These are phyloP conservation scores for Pogonocherus hispidulus DNA, from an alignment of 2,888 invertebrate species.

Conservation along the genomic window DNA sequence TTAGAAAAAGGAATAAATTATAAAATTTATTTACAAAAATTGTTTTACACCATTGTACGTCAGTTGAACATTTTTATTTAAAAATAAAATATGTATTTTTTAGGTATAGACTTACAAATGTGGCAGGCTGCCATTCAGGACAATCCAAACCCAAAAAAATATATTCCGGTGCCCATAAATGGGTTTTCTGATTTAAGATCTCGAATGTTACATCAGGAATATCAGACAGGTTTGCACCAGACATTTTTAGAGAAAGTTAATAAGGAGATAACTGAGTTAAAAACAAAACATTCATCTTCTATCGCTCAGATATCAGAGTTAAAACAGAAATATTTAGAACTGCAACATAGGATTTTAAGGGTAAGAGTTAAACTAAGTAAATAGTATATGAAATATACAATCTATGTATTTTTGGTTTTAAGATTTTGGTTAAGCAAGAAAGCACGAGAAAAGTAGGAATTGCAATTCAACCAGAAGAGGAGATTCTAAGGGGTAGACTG, in stretches of 20 bases:
- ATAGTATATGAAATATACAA: no score
- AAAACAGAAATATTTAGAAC: constrained; percentile 83
- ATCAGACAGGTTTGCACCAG: constrained; percentile 86
- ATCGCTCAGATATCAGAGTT: constrained; percentile 86
- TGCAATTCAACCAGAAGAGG: constrained; percentile 91
- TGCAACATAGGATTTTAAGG: constrained; percentile 87
- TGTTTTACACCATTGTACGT: no score
- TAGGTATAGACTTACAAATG: constrained; percentile 90
- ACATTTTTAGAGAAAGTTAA: constrained; percentile 85
- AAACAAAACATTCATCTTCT: constrained; percentile 85
- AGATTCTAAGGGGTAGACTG: constrained; percentile 86
- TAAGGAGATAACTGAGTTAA: constrained; percentile 82
- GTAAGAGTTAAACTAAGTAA: no score
- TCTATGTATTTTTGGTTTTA: constrained; percentile 34
- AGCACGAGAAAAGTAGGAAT: constrained; percentile 89
- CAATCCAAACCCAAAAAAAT: constrained; percentile 91
- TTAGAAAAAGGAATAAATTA: no score
- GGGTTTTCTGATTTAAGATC: constrained; percentile 88
- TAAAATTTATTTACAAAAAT: no score
- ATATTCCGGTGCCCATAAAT: constrained; percentile 94
- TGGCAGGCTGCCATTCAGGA: constrained; percentile 98
- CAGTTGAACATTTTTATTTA: no score
- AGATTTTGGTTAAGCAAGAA: constrained; percentile 92
- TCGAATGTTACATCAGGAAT: constrained; percentile 86
- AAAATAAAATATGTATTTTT: no score